Conservation (phyloP, 1,140 invertebrate species). For the Berghia stephanieae region DNA sequence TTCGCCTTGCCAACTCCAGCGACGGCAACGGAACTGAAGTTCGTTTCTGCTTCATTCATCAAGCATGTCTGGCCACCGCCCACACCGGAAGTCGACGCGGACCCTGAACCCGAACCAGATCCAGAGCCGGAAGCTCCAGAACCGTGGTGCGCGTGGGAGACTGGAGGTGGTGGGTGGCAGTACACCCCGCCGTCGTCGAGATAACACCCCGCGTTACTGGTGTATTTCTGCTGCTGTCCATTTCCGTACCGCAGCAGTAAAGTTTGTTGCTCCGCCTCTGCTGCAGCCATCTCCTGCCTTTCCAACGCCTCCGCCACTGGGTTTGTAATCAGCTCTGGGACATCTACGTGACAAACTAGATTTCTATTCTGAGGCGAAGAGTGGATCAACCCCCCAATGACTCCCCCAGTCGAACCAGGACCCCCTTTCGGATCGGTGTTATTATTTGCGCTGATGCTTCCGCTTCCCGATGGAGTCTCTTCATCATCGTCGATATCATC, state of each 20-base stretch:
- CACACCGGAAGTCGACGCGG: constrained; percentile 29
- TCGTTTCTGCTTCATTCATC: constrained; percentile 44
- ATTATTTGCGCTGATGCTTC: constrained; percentile 75
- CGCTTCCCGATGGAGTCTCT: constrained; percentile 69
- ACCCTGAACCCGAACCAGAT: constrained; percentile 11
- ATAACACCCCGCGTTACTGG: no score
- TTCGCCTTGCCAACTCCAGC: constrained; percentile 23
- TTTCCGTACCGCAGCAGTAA: no score
- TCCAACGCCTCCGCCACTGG: constrained; percentile 48
- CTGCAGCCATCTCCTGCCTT: constrained; percentile 32
- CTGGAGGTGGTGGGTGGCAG: no score
- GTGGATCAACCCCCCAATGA: background rate
- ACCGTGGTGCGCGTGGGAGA: no score
- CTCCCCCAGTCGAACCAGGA: background rate
- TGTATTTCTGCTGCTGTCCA: no score
- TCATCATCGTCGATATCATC: constrained; percentile 71
- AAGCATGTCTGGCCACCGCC: constrained; percentile 14
- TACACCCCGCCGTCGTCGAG: no score
- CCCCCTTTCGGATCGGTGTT: constrained; percentile 14
- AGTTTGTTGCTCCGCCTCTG: constrained; percentile 41
- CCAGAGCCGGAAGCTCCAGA: no score
- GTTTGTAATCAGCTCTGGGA: constrained; percentile 65
- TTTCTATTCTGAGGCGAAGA: constrained; percentile 30
- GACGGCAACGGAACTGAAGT: constrained; percentile 39
- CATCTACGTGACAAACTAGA: background rate